Evolutionary conservation across 2,888 invertebrate genomes (phyloP).

Genomic region (Tachina fera): DNA sequence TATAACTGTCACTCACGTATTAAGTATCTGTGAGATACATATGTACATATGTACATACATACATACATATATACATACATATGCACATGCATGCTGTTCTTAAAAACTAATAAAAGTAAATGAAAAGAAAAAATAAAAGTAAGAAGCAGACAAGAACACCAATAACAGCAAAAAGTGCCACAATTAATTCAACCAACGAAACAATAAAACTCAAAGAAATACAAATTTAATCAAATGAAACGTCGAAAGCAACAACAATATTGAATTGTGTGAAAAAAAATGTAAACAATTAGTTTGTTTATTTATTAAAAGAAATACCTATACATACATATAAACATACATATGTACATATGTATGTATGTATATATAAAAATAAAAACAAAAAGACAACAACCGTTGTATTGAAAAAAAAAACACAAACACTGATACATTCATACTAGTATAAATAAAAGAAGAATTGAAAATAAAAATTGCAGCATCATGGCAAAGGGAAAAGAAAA

Average conservation of each 20-base stretch:
- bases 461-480: too few species aligned
- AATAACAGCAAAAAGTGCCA: conserved; percentile 23
- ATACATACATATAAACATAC: neutral
- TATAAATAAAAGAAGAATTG: too few species aligned
- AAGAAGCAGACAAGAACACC: neutral
- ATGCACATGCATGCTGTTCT: too few species aligned
- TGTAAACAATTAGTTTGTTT: conserved; percentile 60
- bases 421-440: too few species aligned
- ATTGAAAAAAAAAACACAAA: too few species aligned
- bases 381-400: too few species aligned
- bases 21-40: conserved; percentile 58
- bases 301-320: neutral
- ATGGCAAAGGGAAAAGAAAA: too few species aligned
- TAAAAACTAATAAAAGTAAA: conserved; percentile 5
- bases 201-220: conserved; percentile 6
- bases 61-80: too few species aligned
- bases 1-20: conserved; percentile 47
- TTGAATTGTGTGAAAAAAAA: conserved; percentile 21
- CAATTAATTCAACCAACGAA: conserved; percentile 30
- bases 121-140: neutral
- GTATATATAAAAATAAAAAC: too few species aligned
- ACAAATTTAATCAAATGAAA: conserved; percentile 17
- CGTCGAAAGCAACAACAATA: conserved; percentile 8
- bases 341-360: too few species aligned
- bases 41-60: neutral